Base-by-base conservation (phyloP, 2,113 vertebrate genomes). In the Chamaea fasciata region DNA sequence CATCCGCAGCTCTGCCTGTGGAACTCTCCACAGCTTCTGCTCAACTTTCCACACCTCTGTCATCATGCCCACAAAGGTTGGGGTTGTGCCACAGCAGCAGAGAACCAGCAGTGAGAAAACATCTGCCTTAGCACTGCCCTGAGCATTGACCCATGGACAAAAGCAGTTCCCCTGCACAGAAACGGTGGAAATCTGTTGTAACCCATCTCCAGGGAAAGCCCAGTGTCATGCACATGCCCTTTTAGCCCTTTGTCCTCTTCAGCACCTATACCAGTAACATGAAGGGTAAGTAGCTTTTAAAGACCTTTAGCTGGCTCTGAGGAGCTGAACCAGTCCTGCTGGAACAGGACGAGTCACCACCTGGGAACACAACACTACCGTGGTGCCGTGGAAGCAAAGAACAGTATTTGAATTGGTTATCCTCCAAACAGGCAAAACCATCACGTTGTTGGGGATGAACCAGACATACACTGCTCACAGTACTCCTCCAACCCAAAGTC, bases 81-180 rank as follows among this genome's bases (percentile, higher is more conserved):
- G 12, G 27, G 37, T 6, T 44, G 30, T 56, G n/a, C 57, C 31
- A 75, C 33, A 70, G 62, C 47, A 62, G 27, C 57, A 83, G 57
- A 67, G 37, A 74, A 26, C 6, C 27, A 41, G 19, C 6, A 42
- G 17, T 3, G 7, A 10, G 20, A 46, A 85, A 94, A 23, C 10
- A 57, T 17, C 47, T 2, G 7, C 27, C 30, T 65, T 52, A 67
- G 75, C n/a, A 31, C 12, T 10, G 31, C 13, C 60, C 33, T 28
- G 33, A 69, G 33, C 39, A n/a, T 3, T 55, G 53, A 27, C 9
- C 12, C 0, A 0, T 2, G 7, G n/a, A 44, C 15, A 67, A 52
- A 85, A 65, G 13, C 2, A 0, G 6, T 21, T 49, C 22, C 24
- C n/a, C 67, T 0, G 0, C 0, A 1, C 20, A 60, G 46, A 46